These are phyloP conservation scores for Beris chalybata DNA, from an alignment of 2,888 invertebrate genomes.

Conservation along the genomic window DNA sequence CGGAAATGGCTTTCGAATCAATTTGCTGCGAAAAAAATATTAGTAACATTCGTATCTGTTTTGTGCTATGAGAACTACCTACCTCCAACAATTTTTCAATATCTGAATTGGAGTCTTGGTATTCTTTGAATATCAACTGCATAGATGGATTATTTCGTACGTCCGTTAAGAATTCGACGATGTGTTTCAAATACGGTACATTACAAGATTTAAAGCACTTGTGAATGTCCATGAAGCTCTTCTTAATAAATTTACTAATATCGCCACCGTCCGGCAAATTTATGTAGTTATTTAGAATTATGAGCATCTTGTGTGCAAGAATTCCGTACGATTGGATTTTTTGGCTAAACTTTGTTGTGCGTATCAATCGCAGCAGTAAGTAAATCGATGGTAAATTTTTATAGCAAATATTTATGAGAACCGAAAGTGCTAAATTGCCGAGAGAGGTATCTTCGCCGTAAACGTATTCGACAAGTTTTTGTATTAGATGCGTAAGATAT, in stretches of 20 bases:
- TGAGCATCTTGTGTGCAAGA: conserved; percentile 52
- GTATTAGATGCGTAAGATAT: conserved; percentile 68
- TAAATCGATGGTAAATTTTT: conserved; percentile 76
- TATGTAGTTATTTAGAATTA: conserved; percentile 52
- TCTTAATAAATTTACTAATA: conserved; percentile 49
- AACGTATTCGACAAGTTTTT: conserved; percentile 69
- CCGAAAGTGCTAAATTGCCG: conserved; percentile 63
- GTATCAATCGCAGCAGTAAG: conserved; percentile 70
- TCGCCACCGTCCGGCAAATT: conserved; percentile 47
- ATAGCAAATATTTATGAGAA: conserved; percentile 77
- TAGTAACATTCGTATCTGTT: too few relatives aligned
- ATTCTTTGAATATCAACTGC: conserved; percentile 49
- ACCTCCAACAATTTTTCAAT: conserved; percentile 50
- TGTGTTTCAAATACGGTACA: conserved; percentile 51
- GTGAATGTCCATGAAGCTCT: conserved; percentile 48
- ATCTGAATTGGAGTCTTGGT: conserved; percentile 47
- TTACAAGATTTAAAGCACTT: conserved; percentile 51
- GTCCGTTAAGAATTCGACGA: conserved; percentile 51
- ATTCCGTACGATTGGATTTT: conserved; percentile 51
- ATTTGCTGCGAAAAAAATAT: conserved; percentile 16
- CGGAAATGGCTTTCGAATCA: conserved; percentile 2
- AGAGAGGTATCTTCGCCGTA: conserved; percentile 58
- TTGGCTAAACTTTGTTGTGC: conserved; percentile 54
- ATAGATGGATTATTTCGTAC: conserved; percentile 43
- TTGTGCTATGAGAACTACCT: conserved; percentile 15